Evolutionary conservation across 2,113 vertebrate genomes (phyloP).

Genomic region (Pluvianellus socialis): DNA sequence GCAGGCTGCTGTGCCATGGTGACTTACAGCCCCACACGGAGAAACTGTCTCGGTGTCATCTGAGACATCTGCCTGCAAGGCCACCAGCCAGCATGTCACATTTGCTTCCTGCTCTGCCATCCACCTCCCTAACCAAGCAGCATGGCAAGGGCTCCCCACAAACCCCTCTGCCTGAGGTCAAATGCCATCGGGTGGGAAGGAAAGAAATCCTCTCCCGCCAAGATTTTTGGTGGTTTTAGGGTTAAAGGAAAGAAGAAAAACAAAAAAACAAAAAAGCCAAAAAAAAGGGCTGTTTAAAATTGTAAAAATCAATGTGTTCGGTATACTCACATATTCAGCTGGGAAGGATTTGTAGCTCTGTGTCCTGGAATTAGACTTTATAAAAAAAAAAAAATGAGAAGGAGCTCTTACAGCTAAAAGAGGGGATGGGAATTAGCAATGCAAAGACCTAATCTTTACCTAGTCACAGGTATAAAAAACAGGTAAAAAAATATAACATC

Average conservation of each 20-base stretch:
- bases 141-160: not conserved
- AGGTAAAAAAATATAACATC: not conserved
- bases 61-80: not conserved
- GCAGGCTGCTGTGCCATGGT: fast-evolving
- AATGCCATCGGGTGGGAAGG: fast-evolving
- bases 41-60: fast-evolving
- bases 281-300: not conserved
- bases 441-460: not conserved
- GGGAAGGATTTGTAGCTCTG: not conserved
- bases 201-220: not conserved
- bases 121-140: fast-evolving
- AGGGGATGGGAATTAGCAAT: not conserved
- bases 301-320: not conserved
- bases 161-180: fast-evolving
- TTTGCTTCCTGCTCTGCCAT: not conserved
- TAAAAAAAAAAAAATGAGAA: not conserved
- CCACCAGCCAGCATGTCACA: fast-evolving
- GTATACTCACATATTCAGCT: not conserved
- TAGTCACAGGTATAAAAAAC: not conserved
- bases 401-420: not conserved
- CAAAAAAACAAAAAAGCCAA: too few species aligned
- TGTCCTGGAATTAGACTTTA: not conserved
- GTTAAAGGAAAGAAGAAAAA: not conserved
- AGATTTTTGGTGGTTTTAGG: not conserved
- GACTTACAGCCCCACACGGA: not conserved